Percentiles rank a stretch among this genome's conserved stretches.
Evolutionary conservation across 1,140 invertebrate genomes (phyloP).

Genomic region (Phymorhynchus buccinoides): DNA sequence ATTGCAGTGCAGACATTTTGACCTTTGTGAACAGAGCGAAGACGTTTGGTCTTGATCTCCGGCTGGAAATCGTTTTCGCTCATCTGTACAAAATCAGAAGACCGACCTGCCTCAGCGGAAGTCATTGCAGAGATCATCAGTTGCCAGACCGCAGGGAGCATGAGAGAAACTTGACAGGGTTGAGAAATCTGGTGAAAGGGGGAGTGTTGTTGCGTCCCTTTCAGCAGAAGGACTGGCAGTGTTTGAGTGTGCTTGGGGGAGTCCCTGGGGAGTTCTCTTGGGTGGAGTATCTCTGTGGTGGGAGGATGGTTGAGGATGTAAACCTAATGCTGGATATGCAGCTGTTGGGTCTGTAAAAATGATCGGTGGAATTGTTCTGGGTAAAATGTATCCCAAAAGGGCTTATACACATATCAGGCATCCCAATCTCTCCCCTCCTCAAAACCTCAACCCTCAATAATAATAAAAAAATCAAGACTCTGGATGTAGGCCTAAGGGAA

Average conservation of each 20-base stretch:
- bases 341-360: too few relatives aligned
- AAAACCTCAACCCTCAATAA: too few relatives aligned
- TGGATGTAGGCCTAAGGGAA: too few relatives aligned
- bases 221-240: background rate
- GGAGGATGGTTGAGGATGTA: too few relatives aligned
- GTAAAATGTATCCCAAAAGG: too few relatives aligned
- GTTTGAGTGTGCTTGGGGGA: background rate
- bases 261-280: background rate
- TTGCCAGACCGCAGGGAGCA: background rate
- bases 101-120: background rate
- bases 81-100: constrained; percentile 1
- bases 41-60: background rate
- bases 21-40: background rate
- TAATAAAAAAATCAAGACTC: too few relatives aligned
- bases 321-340: too few relatives aligned
- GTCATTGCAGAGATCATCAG: background rate
- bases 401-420: too few relatives aligned
- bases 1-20: background rate
- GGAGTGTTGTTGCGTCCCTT: background rate
- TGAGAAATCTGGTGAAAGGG: background rate
- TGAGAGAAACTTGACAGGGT: background rate
- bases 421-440: too few relatives aligned
- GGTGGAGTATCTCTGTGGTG: too few relatives aligned
- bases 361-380: too few relatives aligned
- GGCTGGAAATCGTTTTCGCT: background rate